Evolutionary conservation across 2,888 invertebrate species (phyloP).

Genomic region (Syrista parreyssii): DNA sequence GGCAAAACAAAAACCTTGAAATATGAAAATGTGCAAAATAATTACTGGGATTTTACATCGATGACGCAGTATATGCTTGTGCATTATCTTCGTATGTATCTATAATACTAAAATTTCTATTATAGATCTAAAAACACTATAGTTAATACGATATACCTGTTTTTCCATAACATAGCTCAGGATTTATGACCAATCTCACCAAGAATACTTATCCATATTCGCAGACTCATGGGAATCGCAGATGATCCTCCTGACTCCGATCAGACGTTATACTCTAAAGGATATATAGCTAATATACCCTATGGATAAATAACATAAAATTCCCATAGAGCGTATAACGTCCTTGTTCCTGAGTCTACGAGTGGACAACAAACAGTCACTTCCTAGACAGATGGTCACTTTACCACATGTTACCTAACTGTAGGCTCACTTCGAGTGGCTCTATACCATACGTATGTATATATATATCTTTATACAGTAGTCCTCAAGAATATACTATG

Average conservation of each 20-base stretch:
- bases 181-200: not conserved
- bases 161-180: not conserved
- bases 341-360: not conserved
- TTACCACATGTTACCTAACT: slow-evolving; percentile 50
- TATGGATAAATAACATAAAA: not conserved
- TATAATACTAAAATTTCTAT: not conserved
- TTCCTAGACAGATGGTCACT: slow-evolving; percentile 53
- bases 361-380: slow-evolving; percentile 14
- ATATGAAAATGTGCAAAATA: not conserved
- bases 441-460: slow-evolving; percentile 14
- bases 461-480: not conserved
- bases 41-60: not conserved
- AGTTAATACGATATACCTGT: not conserved
- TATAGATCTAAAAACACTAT: not conserved
- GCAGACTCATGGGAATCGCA: not conserved
- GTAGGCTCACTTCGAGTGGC: slow-evolving; percentile 39
- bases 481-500: too few relatives aligned
- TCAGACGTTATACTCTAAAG: not conserved
- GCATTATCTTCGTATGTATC: not conserved
- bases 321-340: not conserved
- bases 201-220: not conserved
- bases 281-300: not conserved
- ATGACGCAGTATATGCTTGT: not conserved
- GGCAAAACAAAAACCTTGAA: not conserved
- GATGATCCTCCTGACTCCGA: not conserved